Base-by-base conservation (phyloP, 2,113 vertebrate genomes). In the Zosterops lateralis region DNA sequence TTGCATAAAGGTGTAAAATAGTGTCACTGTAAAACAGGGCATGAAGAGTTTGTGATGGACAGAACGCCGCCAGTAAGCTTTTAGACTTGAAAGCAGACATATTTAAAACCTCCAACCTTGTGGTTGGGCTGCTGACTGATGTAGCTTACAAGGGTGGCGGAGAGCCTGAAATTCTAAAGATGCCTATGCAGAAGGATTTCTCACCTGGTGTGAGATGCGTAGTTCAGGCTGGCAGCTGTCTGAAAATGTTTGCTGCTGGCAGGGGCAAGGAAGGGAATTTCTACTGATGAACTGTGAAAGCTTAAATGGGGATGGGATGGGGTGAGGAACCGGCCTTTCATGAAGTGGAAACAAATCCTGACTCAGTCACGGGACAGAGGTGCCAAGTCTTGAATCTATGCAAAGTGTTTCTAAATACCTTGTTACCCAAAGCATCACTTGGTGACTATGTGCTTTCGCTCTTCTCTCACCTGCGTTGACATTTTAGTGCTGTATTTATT, bases 301-400 rank as follows among this genome's bases (percentile, higher is more conserved):
- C 2, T 10, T 28, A 26, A 54, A n/a, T 1, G 2, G 18, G 12
- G 3, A 3, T 4, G 5, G 21, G 6, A 31, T 18, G 21, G 16
- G 28, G 5, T 31, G 14, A 62, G 10, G 22, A 68, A 10, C 29
- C 26, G 45, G 44, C 32, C 15, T 53, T 68, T 70, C 12, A 19
- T 70, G 36, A 44, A 64, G 5, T 17, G 53, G 31, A 12, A 64
- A 40, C 15, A 40, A 73, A 56, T 71, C 28, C 72, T 44, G 22
- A 75, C 21, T 53, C 0, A 1, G 5, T 50, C 0, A 5, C 31
- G 32, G 48, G 25, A 31, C 32, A 48, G n/a, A 45, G 20, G 40
- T 81, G 5, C 19, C 19, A 16, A 68, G 31, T 38, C 7, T 4
- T 64, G 14, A 48, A 58, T 78, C 26, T 48, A 18, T 20, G 16